Percentiles rank a stretch among this genome's conserved stretches.
Evolutionary conservation across 2,797 vertebrate genomes (phyloP).

Genomic region (Girardinus metallicus): DNA sequence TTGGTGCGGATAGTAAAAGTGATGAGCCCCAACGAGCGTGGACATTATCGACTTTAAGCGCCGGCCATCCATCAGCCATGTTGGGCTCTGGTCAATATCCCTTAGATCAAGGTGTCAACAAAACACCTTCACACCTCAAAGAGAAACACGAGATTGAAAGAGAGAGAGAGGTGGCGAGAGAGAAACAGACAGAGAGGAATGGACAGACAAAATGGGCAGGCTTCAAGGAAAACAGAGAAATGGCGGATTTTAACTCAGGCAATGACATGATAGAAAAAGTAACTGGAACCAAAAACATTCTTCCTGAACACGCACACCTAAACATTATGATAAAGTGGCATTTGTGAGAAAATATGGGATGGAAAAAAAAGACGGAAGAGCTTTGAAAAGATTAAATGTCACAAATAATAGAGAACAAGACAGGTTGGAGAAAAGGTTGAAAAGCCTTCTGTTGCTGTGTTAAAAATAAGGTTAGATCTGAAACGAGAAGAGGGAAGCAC

Average conservation of each 20-base stretch:
- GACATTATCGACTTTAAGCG: constrained; percentile 67
- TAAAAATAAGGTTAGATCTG: background rate
- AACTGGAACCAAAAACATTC: constrained; percentile 20
- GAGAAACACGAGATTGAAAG: constrained; percentile 38
- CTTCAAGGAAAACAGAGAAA: constrained; percentile 7
- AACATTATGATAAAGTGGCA: constrained; percentile 40
- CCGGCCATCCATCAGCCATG: constrained; percentile 72
- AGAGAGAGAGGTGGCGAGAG: background rate
- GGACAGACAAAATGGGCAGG: background rate
- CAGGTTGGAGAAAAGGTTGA: constrained; percentile 22
- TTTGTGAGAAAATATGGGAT: constrained; percentile 26
- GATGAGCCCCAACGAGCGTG: constrained; percentile 58
- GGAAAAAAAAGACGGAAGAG: constrained; percentile 7
- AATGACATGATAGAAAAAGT: background rate
- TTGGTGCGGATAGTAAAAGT: constrained; percentile 37
- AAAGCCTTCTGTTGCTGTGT: background rate
- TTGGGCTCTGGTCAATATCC: constrained; percentile 75
- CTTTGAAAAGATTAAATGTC: constrained; percentile 35
- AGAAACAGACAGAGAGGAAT: constrained; percentile 3
- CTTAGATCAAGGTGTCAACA: constrained; percentile 77
- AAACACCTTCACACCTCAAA: constrained; percentile 68
- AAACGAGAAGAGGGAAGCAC: background rate
- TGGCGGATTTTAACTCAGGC: background rate
- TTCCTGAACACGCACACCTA: constrained; percentile 6
- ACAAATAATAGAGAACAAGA: constrained; percentile 40